Conservation (phyloP, 2,113 vertebrate genomes). For the Sorex araneus region DNA sequence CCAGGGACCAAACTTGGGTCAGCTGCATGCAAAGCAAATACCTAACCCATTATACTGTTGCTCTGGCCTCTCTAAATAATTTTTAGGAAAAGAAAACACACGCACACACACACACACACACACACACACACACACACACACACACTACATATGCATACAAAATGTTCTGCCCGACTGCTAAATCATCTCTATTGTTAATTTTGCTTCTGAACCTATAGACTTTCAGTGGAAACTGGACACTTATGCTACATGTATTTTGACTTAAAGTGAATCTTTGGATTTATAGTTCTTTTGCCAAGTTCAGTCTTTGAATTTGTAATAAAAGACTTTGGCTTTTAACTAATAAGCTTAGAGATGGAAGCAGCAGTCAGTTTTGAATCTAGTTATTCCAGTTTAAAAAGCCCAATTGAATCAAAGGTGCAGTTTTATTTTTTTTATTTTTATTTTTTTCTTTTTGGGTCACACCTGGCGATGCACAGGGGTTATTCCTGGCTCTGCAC, state of each 20-base stretch:
- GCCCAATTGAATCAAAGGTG: not conserved
- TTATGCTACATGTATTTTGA: slow-evolving; percentile 48
- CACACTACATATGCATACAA: too few species aligned
- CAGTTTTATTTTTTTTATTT: too few species aligned
- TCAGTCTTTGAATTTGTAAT: slow-evolving; percentile 42
- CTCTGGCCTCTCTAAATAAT: too few species aligned
- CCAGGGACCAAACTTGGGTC: too few species aligned
- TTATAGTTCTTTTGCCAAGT: slow-evolving; percentile 54
- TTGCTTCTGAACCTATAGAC: slow-evolving; percentile 17
- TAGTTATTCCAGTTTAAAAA: slow-evolving; percentile 43
- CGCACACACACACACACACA: too few species aligned
- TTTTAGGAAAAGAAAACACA: too few species aligned
- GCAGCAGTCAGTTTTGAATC: not conserved
- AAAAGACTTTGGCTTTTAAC: slow-evolving; percentile 61
- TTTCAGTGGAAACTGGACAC: slow-evolving; percentile 29
- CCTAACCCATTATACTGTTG: too few species aligned
- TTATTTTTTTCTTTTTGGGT: too few species aligned
- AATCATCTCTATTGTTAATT: slow-evolving; percentile 14
- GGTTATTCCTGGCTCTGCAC: too few species aligned
- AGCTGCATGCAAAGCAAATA: too few species aligned
- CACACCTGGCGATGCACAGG: too few species aligned
- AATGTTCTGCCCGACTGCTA: not conserved
- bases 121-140: too few species aligned
- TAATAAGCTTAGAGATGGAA: slow-evolving; percentile 36
- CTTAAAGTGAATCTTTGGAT: slow-evolving; percentile 54